Conservation (phyloP, 2,888 invertebrate species). For the Plutella xylostella region DNA sequence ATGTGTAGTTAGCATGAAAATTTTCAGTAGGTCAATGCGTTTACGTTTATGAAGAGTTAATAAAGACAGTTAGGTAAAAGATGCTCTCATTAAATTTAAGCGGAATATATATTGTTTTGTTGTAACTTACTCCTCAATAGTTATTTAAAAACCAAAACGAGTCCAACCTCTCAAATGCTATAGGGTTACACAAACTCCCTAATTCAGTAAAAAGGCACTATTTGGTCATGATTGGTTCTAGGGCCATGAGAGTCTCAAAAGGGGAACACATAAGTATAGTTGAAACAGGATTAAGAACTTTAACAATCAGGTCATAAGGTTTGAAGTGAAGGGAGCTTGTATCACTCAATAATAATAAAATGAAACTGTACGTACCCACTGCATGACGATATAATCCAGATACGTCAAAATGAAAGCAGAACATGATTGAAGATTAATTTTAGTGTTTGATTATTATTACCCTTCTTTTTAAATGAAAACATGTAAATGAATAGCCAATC, state of each 20-base stretch:
- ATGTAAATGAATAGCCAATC: too few relatives aligned
- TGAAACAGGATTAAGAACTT: neutral
- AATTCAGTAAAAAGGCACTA: too few relatives aligned
- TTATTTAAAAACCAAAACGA: constrained; percentile 12
- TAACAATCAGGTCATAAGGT: neutral
- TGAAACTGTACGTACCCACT: constrained; percentile 59
- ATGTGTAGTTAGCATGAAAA: too few relatives aligned
- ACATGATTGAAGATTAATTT: too few relatives aligned
- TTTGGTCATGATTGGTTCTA: neutral
- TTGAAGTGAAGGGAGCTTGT: constrained; percentile 28
- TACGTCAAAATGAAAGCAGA: constrained; percentile 53
- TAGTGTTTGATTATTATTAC: too few relatives aligned
- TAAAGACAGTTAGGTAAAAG: too few relatives aligned
- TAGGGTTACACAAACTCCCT: constrained; percentile 38
- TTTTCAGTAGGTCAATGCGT: too few relatives aligned
- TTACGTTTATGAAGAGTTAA: too few relatives aligned
- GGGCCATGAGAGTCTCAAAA: neutral
- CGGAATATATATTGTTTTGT: too few relatives aligned
- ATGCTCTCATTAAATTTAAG: too few relatives aligned
- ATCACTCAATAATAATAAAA: constrained; percentile 30
- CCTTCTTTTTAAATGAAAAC: too few relatives aligned
- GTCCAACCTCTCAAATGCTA: constrained; percentile 14
- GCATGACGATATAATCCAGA: constrained; percentile 46
- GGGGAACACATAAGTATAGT: neutral
- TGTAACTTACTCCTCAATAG: too few relatives aligned